Evolutionary conservation across 2,113 vertebrate genomes (phyloP), one percentile per base, ranked within the genome.

Genomic region (Thalassoma bifasciatum): DNA sequence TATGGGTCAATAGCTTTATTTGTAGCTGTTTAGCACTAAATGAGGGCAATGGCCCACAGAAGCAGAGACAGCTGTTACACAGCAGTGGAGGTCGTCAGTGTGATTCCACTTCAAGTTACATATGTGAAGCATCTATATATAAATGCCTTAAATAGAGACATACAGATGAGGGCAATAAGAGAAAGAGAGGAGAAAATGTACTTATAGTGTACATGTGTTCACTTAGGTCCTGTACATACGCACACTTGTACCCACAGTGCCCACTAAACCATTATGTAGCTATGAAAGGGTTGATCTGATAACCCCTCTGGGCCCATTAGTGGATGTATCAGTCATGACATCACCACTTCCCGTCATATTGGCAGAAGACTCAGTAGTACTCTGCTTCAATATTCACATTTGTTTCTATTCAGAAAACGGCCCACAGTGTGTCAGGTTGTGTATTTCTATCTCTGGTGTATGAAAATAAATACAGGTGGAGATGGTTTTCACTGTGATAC

Each of bases 301-400:
- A 91, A 71, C 79, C 87, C 83, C 86, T 70, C 30, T 64, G 87
- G 84, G 75, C 77, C 81, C 81, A 87, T 87, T 82, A 87, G 69
- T 64, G 23, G 70, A 79, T 80, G 69, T 76, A 81, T 73, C 64
- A 81, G 56, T 65, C 68, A 86, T 89, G 87, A 91, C 87, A 81
- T 91, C 88, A 91, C 77, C 75, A 63, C 73, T 72, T 63, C 66
- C 69, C 57, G 24, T n/a, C 13, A 16, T 54, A 44, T 24, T 2
- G 10, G 42, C 36, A 36, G 36, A 10, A n/a, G 24, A 46, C 1
- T 10, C 16, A 0, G 0, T 49, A 1, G 71, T 24, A 22, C 4
- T 52, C 3, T 38, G 42, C 2, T 56, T 24, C 24, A 59, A 10
- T 12, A 23, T 49, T 30, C 3, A 17, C 22, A 34, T 42, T 46